Base-by-base conservation (phyloP, 2,113 vertebrate species). In the Anhinga anhinga region DNA sequence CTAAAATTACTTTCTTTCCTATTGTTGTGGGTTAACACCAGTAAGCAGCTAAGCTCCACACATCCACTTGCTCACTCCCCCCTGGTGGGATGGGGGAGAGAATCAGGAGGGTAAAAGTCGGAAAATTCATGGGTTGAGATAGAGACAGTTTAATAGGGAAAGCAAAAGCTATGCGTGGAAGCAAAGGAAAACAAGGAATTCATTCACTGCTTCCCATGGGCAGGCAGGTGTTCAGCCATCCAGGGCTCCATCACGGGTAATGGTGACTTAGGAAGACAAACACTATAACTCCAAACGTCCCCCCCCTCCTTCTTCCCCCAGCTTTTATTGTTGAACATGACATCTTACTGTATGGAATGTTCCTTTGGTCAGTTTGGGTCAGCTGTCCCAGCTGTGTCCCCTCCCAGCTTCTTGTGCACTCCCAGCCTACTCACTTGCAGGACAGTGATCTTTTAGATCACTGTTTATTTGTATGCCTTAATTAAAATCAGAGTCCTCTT, bases 171-270 rank as follows among this genome's bases (percentile, higher is more conserved):
- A 3, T 4, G 2, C 14, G 11, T 5, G 7, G 14, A 65, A 50
- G 30, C 18, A 79, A 45, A 52, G 15, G 13, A 61, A 47, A 85
- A 20, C 7, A 13, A 69, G 42, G 17, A 40, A 59, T 73, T 82
- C 1, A 11, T 78, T 82, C 10, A 21, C 7, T 25, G 0, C 4
- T 59, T 65, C 14, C 22, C 10, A 3, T 7, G 0, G 3, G 5
- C 10, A 34, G 15, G 18, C 11, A 50, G 18, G 1, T 74, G 3
- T 59, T 91, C 5, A 55, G 36, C 14, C 6, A 23, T 53, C 8
- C 32, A 49, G 22, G 23, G 26, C 7, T 70, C 10, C 7, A 7
- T 36, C 14, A 30, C 4, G 7, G 15, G 44, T 44, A 44, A 15
- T 15, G 7, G 7, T 59, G 34, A 19, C 29, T 52, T 21, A 25